Conservation (phyloP, 2,113 vertebrate species). For the Scortum barcoo region DNA sequence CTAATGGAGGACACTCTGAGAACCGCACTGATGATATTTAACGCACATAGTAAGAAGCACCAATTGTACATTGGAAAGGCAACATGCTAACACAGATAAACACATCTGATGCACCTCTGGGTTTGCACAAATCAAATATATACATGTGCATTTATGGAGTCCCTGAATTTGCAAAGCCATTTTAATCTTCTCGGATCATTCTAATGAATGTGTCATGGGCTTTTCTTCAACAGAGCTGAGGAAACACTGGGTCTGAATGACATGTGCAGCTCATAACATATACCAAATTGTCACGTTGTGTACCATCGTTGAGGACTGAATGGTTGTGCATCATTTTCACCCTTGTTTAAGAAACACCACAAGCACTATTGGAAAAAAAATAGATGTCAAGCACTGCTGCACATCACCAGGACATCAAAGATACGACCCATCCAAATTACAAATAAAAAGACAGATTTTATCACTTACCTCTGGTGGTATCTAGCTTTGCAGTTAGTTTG, state of each 20-base stretch:
- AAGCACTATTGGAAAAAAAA: neutral
- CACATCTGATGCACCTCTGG: neutral
- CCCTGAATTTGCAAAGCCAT: neutral
- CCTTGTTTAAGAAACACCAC: neutral
- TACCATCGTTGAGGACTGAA: neutral
- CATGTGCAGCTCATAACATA: neutral
- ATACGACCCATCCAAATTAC: neutral
- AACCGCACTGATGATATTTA: slow-evolving; percentile 22
- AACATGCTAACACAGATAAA: neutral
- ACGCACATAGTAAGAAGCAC: neutral
- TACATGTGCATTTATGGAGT: neutral
- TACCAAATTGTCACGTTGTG: neutral
- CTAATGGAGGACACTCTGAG: slow-evolving; percentile 51
- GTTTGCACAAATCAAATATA: neutral
- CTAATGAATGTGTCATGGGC: neutral
- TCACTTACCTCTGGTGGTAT: neutral
- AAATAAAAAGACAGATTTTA: neutral
- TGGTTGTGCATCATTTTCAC: neutral
- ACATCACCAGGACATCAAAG: neutral
- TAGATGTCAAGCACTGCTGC: slow-evolving; percentile 6
- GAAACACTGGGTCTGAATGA: slow-evolving; percentile 1
- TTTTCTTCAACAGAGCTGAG: neutral
- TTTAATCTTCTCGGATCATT: neutral
- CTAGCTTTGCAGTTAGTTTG: neutral
- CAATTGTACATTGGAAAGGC: neutral